Evolutionary conservation across 2,113 vertebrate species (phyloP).

Genomic region (Dasyprocta punctata): DNA sequence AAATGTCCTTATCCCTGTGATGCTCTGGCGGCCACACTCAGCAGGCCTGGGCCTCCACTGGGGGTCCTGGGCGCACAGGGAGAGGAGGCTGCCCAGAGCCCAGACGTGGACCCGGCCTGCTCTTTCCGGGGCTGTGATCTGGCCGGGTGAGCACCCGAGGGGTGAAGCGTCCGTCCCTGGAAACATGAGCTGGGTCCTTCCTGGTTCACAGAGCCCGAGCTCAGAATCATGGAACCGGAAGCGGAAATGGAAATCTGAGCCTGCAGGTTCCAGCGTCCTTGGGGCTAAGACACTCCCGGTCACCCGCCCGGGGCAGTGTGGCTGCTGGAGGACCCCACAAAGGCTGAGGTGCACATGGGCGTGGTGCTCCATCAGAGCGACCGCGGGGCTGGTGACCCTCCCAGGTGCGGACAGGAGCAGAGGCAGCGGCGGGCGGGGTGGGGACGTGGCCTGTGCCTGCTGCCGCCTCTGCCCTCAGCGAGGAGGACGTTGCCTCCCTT

Average conservation of each 20-base stretch:
- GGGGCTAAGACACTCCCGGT: background rate
- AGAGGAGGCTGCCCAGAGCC: background rate
- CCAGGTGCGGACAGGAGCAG: fast-evolving
- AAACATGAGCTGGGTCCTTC: background rate
- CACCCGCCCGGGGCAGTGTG: background rate
- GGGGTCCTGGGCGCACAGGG: background rate
- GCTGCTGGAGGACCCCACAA: background rate
- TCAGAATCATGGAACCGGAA: background rate
- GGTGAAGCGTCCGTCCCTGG: background rate
- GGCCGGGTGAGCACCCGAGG: background rate
- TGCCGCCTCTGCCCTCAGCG: background rate
- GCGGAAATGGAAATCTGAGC: background rate
- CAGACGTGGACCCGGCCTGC: background rate
- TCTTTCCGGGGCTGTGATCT: background rate
- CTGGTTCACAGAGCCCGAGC: no score
- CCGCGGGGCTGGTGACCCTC: fast-evolving
- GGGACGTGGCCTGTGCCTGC: fast-evolving
- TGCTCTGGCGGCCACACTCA: background rate
- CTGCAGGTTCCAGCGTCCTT: background rate
- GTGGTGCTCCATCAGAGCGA: no score
- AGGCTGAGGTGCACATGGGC: background rate
- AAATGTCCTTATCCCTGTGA: no score
- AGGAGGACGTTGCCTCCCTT: background rate
- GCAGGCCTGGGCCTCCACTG: background rate
- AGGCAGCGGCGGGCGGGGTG: no score